phyloP scores from a whole-genome alignment of 2,113 vertebrate species.

The Eptatretus burgeri region DNA sequence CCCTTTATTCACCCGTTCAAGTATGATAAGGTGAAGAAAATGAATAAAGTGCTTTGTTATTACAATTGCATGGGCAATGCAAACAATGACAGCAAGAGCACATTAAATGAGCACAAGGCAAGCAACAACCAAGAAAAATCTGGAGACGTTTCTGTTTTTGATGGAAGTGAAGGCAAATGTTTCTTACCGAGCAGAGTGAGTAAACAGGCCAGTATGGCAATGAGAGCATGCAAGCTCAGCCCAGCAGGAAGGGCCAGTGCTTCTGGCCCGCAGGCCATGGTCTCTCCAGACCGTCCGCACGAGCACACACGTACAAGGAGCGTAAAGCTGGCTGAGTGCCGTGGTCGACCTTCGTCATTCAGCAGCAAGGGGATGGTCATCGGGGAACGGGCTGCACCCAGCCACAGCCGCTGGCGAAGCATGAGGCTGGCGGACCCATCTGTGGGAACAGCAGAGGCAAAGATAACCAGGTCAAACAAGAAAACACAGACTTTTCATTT shows the following conservation, averaged over 20 bases:
- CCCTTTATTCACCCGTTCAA: no score
- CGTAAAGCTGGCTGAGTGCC: not conserved
- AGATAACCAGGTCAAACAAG: no score
- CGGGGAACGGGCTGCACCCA: not conserved
- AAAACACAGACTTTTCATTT: no score
- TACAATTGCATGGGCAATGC: no score
- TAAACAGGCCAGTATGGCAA: not conserved
- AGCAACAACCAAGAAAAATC: not conserved
- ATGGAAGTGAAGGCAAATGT: not conserved
- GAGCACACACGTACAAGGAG: not conserved
- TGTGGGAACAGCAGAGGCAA: not conserved
- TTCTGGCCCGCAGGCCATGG: not conserved
- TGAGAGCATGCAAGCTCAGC: constrained; percentile 6
- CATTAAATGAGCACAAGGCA: not conserved
- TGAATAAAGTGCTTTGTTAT: no score
- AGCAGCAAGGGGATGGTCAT: not conserved
- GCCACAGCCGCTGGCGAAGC: not conserved
- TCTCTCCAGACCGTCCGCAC: not conserved
- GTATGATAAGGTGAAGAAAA: no score
- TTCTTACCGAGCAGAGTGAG: not conserved
- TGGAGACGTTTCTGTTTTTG: not conserved
- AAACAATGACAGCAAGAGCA: no score
- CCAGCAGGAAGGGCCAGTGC: not conserved
- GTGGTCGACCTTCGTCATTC: not conserved
- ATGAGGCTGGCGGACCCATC: not conserved